A percentile compares a stretch with the other conserved stretches of the same genome.
Evolutionary conservation across 2,113 vertebrate species (phyloP).

Genomic region (Australoheros scitulus): DNA sequence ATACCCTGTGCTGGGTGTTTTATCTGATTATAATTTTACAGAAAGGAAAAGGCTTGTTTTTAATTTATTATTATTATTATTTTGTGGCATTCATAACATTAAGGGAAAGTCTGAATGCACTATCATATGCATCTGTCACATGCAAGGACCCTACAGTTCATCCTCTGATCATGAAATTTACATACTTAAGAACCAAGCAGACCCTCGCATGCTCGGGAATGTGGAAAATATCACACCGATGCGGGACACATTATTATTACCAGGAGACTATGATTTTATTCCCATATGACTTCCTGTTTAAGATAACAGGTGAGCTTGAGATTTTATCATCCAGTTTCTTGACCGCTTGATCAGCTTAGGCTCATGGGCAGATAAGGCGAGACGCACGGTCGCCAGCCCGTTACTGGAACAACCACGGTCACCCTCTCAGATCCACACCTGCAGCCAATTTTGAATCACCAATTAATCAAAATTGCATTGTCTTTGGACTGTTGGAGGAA

Average conservation of each 20-base stretch:
- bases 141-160: background rate
- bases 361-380: background rate
- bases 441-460: background rate
- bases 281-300: background rate
- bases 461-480: background rate
- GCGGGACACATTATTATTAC: background rate
- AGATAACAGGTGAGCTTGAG: background rate
- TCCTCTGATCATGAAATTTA: background rate
- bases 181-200: background rate
- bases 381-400: background rate
- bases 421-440: too few species aligned
- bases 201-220: background rate
- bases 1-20: background rate
- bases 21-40: background rate
- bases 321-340: background rate
- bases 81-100: background rate
- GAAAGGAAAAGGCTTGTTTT: background rate
- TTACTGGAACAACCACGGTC: too few species aligned
- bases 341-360: background rate
- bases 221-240: background rate
- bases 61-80: fast-evolving
- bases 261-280: background rate
- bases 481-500: background rate
- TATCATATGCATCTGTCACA: background rate
- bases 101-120: background rate